Evolutionary conservation across 2,797 vertebrate genomes (phyloP), one percentile per base, ranked within the genome.

Genomic region (Tinamus major): DNA sequence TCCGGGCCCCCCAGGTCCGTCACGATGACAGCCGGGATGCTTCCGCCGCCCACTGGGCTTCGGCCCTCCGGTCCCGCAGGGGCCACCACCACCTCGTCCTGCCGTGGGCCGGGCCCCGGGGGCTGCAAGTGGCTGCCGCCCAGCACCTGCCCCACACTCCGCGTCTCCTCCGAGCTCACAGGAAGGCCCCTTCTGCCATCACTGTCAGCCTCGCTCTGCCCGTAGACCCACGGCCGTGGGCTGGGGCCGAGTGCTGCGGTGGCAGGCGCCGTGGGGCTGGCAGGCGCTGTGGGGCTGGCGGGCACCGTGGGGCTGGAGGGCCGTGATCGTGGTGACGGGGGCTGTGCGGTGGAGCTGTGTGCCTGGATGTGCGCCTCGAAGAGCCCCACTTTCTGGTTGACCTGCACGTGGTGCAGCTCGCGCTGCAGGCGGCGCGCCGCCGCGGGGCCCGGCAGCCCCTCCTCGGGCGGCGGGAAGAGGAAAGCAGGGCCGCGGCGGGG

Each of bases 291-390:
- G 9, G 44, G 44, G 44, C 44, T 46, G 15, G 90, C 44, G 9
- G 95, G 92, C 7, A 19, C 15, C 85, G 26, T 96, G 85, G 91
- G 96, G 91, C 92, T 97, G 97, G 72, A 96, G 96, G 95, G 93
- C 84, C 94, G 67, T 74, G 33, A 97, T 97, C 55, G 93, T 76
- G 3, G 96, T 56, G 98, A 97, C 10, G 97, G 98, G 1, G 96
- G 96, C 79, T 97, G 98, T 12, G 85, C 2, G 29, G 94, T 46
- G 0, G 97, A 93, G 39, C 92, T 97, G 55, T 98, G 98, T 2
- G 98, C 98, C 97, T 98, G 98, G 96, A 99, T 99, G 82, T 99
- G 99, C 2, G 99, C 98, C 97, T 99, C 99, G 13, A 99, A 99
- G 81, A 99, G 98, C 88, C 97, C 98, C 95, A 99, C 99, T 96